Base-by-base conservation (phyloP, 2,888 invertebrate species). In the Trissoscelio sp. region DNA sequence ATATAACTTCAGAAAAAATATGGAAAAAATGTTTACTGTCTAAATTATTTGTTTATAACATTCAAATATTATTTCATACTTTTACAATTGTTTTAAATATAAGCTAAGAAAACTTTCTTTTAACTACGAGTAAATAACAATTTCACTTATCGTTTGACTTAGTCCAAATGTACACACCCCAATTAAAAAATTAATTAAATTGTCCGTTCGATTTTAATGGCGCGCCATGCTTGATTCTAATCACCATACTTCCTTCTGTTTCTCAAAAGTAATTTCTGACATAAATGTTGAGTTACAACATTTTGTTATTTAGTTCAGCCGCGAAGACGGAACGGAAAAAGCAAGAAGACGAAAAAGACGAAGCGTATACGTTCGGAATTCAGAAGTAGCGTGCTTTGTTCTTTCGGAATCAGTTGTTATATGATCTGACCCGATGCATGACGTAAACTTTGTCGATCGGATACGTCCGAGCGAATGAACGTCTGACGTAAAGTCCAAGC, bases 351-450 rank as follows among this genome's bases (percentile, higher is more conserved):
- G 28, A 34, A 42, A 18, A 16, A 39, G n/a, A 37, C n/a, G 18
- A 12, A 58, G 58, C 44, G 31, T 5, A 0, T 34, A 73, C 57
- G 42, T 16, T 9, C 57, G 37, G 74, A 74, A 74, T 74, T 74
- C 28, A 28, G 57, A 57, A 64, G 64, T 16, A 74, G 31, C 53
- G 48, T 18, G 48, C 72, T 57, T 73, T 73, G 73, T 60, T 72
- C 72, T 72, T 60, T 72, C 28, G 42, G 31, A 72, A 72, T 58
- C 70, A 70, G 70, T 58, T 69, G 69, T 69, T 69, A 39, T 57
- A 69, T 34, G 69, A 70, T 58, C 70, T 22, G 58, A 46, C 44
- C 6, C 57, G 22, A 37, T 70, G 58, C 58, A 58, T 70, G 58
- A 70, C 22, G 48, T 48, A 24, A 57, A 69, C 57, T 69, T 57